Conservation (phyloP, 2,888 invertebrate species). For the Pomacea canaliculata region DNA sequence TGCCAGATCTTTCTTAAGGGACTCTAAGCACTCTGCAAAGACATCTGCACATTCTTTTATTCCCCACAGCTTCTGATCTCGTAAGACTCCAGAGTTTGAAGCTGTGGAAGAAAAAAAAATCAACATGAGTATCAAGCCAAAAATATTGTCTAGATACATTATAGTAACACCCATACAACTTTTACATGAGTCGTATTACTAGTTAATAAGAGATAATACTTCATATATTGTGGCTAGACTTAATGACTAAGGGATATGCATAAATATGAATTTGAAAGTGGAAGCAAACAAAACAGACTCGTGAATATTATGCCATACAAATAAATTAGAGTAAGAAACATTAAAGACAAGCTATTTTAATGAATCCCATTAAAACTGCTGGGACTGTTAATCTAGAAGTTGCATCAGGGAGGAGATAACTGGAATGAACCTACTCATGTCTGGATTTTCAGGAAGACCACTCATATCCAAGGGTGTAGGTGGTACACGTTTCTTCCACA, state of each 20-base stretch:
- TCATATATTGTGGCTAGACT: not conserved
- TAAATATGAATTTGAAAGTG: no score
- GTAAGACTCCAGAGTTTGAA: slow-evolving; percentile 65
- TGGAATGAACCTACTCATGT: not conserved
- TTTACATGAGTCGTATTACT: no score
- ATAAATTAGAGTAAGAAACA: no score
- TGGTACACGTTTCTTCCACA: slow-evolving; percentile 90
- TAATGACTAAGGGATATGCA: not conserved
- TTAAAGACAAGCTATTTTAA: not conserved
- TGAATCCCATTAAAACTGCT: not conserved
- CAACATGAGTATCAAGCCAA: no score
- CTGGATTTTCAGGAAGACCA: slow-evolving; percentile 71
- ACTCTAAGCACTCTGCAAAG: slow-evolving; percentile 76
- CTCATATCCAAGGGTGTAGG: slow-evolving; percentile 82
- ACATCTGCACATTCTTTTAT: slow-evolving; percentile 81
- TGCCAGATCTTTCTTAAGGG: slow-evolving; percentile 74
- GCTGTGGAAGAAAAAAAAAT: no score
- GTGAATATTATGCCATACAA: no score
- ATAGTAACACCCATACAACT: no score
- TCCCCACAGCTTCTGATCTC: slow-evolving; percentile 85
- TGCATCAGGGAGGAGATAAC: not conserved
- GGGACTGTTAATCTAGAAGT: no score
- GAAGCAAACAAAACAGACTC: no score
- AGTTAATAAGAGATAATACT: no score
- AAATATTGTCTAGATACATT: no score